Percentiles rank a stretch among this genome's conserved stretches.
phyloP scores from a whole-genome alignment of 2,113 vertebrate species.

The human (Homo sapiens) region DNA sequence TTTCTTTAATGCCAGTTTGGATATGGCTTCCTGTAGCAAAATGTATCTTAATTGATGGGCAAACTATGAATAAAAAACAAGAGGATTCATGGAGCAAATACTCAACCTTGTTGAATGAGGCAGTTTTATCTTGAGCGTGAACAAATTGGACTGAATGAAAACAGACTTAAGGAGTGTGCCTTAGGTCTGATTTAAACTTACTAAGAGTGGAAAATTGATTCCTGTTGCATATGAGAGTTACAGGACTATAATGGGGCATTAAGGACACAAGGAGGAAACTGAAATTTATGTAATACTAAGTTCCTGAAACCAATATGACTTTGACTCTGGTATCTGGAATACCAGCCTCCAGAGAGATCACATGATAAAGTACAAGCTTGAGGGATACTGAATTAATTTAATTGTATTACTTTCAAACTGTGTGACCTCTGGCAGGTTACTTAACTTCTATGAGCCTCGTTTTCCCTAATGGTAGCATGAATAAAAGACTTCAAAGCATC shows the following conservation, averaged over 20 bases:
- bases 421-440: background rate
- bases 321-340: background rate
- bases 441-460: background rate
- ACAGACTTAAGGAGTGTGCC: background rate
- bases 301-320: background rate
- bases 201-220: background rate
- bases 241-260: background rate
- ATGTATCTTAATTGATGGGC: background rate
- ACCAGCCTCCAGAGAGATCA: background rate
- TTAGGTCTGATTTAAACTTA: background rate
- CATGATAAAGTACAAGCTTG: too few species aligned
- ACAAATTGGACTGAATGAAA: background rate
- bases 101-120: background rate
- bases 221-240: background rate
- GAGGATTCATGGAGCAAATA: background rate
- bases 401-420: background rate
- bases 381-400: background rate
- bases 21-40: background rate
- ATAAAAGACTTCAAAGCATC: background rate
- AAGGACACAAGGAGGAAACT: background rate
- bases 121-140: background rate
- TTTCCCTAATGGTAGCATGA: background rate
- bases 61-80: background rate
- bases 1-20: background rate
- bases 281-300: background rate